phyloP scores from a whole-genome alignment of 2,113 vertebrate genomes.

The Hypanus sabinus region DNA sequence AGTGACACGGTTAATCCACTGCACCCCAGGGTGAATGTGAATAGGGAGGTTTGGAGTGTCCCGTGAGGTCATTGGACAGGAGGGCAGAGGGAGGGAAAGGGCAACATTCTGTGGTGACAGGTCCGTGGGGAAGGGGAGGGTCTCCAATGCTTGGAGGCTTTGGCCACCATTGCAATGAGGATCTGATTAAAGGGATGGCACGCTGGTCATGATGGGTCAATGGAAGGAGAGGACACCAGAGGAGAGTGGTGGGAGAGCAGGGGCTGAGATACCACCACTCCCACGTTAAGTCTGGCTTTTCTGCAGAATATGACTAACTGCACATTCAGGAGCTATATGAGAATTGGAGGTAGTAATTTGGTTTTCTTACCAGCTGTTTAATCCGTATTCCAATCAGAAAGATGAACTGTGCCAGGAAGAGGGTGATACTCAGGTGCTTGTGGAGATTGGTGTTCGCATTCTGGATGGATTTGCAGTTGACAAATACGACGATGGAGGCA shows the following conservation, averaged over 20 bases:
- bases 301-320: neutral
- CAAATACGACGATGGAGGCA: neutral
- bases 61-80: neutral
- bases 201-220: neutral
- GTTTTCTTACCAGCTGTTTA: neutral
- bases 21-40: neutral
- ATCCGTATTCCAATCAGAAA: neutral
- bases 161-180: neutral
- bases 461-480: neutral
- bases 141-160: neutral
- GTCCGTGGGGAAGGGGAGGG: too few species aligned
- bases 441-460: neutral
- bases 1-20: too few species aligned
- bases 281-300: neutral
- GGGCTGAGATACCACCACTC: neutral
- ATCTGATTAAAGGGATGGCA: neutral
- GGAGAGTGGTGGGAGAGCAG: neutral
- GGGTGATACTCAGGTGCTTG: slow-evolving; percentile 34
- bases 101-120: neutral
- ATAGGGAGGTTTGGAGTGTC: neutral
- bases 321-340: neutral
- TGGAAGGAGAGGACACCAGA: neutral
- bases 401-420: slow-evolving; percentile 31
- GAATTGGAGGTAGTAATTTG: too few species aligned
- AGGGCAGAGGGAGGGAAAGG: neutral